Conservation (phyloP, 2,797 vertebrate species). For the Clarias laeviceps region DNA sequence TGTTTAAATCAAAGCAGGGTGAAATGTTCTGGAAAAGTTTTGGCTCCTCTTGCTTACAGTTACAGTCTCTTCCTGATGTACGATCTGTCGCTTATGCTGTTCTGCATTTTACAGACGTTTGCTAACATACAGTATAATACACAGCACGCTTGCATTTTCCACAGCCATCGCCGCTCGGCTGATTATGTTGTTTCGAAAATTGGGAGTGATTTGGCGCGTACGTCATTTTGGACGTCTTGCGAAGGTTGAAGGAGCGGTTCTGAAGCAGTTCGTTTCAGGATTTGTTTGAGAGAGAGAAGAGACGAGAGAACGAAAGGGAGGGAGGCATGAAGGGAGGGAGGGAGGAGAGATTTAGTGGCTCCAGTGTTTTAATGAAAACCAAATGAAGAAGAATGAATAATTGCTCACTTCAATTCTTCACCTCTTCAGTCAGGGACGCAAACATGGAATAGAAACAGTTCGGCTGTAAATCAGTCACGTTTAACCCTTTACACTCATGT, state of each 20-base stretch:
- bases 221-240: not conserved
- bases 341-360: not conserved
- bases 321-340: not conserved
- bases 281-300: not conserved
- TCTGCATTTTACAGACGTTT: not conserved
- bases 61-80: not conserved
- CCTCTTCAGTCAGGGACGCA: not conserved
- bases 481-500: not conserved
- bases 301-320: not conserved
- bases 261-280: slow-evolving; percentile 1
- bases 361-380: slow-evolving; percentile 36
- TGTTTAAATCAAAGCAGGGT: too few species aligned
- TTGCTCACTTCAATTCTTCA: not conserved
- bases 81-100: too few species aligned
- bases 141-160: not conserved
- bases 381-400: slow-evolving; percentile 20
- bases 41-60: not conserved
- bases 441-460: not conserved
- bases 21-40: not conserved
- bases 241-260: not conserved
- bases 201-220: not conserved
- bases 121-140: not conserved
- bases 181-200: not conserved
- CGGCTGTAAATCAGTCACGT: not conserved
- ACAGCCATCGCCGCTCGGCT: not conserved